A percentile compares a stretch with the other conserved stretches of the same genome.
Conservation (phyloP, 2,888 invertebrate genomes). For the Amblyteles armatorius region DNA sequence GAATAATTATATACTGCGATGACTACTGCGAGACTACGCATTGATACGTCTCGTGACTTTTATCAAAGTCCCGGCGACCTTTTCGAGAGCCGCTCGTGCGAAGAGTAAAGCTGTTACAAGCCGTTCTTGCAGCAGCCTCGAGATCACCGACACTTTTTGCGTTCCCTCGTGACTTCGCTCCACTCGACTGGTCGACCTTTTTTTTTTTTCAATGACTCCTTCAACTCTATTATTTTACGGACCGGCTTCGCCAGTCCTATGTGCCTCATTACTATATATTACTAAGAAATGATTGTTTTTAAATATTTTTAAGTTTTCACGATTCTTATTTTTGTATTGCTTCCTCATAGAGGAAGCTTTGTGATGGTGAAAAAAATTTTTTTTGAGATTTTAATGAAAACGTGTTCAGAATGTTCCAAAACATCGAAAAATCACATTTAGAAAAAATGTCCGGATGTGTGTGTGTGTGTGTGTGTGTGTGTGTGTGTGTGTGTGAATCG, state of each 20-base stretch:
- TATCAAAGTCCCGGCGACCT: not conserved
- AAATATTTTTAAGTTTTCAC: too few relatives aligned
- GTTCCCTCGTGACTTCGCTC: not conserved
- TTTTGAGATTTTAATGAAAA: too few relatives aligned
- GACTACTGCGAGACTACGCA: not conserved
- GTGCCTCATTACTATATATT: not conserved
- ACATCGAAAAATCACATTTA: too few relatives aligned
- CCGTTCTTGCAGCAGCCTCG: not conserved
- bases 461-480: too few relatives aligned
- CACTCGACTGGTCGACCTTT: not conserved
- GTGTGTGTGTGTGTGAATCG: too few relatives aligned
- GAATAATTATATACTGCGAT: not conserved
- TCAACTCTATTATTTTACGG: not conserved
- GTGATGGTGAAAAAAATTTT: too few relatives aligned
- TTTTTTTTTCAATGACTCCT: not conserved
- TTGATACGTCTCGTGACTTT: conserved; percentile 2
- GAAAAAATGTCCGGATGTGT: too few relatives aligned
- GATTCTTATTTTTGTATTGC: too few relatives aligned
- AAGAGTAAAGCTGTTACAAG: not conserved
- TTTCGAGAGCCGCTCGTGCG: not conserved
- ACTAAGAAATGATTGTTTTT: not conserved
- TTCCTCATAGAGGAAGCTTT: too few relatives aligned
- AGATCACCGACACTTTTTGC: not conserved
- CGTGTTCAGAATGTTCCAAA: too few relatives aligned
- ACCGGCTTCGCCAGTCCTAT: not conserved